Base-by-base conservation (phyloP, 1,140 invertebrate species). In the Drosophila takahashii region DNA sequence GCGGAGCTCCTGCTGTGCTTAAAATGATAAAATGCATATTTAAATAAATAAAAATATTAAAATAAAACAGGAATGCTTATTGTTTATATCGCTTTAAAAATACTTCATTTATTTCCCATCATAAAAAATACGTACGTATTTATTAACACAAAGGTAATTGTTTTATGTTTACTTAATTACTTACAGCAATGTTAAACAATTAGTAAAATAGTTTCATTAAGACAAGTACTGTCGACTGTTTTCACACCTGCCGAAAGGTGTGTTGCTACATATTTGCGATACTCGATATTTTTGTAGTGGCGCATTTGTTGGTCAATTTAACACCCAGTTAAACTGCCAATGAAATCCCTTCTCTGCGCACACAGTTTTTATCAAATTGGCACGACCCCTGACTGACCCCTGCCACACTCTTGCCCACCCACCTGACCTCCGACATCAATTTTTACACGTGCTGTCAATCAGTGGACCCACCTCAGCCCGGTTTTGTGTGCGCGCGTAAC, bases 361-460 rank as follows among this genome's bases (percentile, higher is more conserved):
- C 13, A 36, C 29, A 8, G 18, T 51, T 58, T 81, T 61, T 75
- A 57, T 56, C 39, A 78, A 83, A 75, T 57, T 65, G 56, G 11
- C 34, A 8, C 36, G 29, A 45, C 37, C 15, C 26, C 36, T 48
- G 47, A 15, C 42, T 65, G 54, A 62, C 73, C 52, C n/a, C 34
- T 61, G 65, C 60, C 42, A 51, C 57, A 44, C 10, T 10, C 36
- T 4, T 37, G 29, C 8, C 27, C 29, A 9, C 29, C 29, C 29
- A 52, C 8, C 37, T 48, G 47, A 36, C 27, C 26, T 22, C 56
- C 15, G 36, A 52, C 79, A 87, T 72, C 61, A 72, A 81, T 86
- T 81, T 86, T 51, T 79, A 65, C 51, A 47, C 29, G 44, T 36
- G 34, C 15, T 80, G 66, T 81, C 81, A 69, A 87, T 87, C 81